phyloP scores from a whole-genome alignment of 2,888 invertebrate species.

The Crioceris asparagi region DNA sequence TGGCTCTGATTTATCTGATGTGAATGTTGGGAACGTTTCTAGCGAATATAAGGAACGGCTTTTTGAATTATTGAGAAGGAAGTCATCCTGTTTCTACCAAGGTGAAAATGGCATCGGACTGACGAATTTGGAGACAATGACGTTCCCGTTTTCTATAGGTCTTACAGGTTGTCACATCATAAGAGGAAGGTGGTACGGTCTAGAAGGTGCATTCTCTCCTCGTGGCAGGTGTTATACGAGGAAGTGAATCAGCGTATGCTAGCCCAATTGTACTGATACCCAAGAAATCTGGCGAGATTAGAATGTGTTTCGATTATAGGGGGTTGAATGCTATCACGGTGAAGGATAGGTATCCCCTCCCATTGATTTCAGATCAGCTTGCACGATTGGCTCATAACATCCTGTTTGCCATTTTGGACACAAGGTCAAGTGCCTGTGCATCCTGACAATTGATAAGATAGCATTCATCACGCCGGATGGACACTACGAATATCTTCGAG shows the following conservation, averaged over 20 bases:
- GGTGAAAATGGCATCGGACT: constrained; percentile 8
- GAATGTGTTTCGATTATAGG: constrained; percentile 17
- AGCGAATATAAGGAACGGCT: too few relatives aligned
- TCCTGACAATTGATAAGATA: constrained; percentile 21
- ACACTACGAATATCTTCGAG: constrained; percentile 26
- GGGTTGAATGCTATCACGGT: constrained; percentile 13
- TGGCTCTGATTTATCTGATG: too few relatives aligned
- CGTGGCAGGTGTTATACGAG: constrained; percentile 10
- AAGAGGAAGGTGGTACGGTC: constrained; percentile 10
- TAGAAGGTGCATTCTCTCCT: constrained; percentile 12
- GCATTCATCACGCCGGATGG: constrained; percentile 26
- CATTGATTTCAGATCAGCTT: constrained; percentile 12
- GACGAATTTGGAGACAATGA: constrained; percentile 9
- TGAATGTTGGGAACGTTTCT: too few relatives aligned
- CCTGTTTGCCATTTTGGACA: constrained; percentile 21
- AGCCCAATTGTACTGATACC: constrained; percentile 16
- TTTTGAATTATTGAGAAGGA: too few relatives aligned
- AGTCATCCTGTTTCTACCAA: too few relatives aligned
- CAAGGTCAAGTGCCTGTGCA: constrained; percentile 26
- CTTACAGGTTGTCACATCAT: constrained; percentile 9
- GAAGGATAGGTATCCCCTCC: too few relatives aligned
- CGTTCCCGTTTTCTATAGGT: constrained; percentile 9
- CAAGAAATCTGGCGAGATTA: constrained; percentile 11
- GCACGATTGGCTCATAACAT: constrained; percentile 13
- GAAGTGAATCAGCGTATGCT: constrained; percentile 12